Base-by-base conservation (phyloP, 2,113 vertebrate genomes). In the Phylloscopus trochilus region DNA sequence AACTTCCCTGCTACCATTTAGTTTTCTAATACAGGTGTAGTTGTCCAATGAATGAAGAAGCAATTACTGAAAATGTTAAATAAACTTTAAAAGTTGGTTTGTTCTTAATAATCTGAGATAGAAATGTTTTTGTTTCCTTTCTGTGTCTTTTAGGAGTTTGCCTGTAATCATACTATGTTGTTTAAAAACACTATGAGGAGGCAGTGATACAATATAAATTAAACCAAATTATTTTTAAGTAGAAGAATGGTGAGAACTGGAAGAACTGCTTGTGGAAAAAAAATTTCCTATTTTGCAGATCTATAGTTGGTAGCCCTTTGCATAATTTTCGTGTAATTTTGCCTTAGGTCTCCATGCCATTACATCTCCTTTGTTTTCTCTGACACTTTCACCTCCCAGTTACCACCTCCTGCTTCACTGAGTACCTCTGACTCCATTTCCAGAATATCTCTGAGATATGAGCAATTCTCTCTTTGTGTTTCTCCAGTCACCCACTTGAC, bases 361-460 rank as follows among this genome's bases (percentile, higher is more conserved):
- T 59, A 59, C 39, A 70, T 74, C 33, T 85, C 78, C 53, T 92
- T 92, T 94, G 67, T 96, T 89, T 89, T 90, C 84, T 77, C 27
- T 91, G 87, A 92, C 82, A 91, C 59, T 94, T 92, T 90, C 78
- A 86, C 78, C 89, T 93, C 59, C 84, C 84, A 90, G 1, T 97
- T 97, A 83, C 82, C 75, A 96, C 87, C 93, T 88, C 95, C 78
- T 94, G 82, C 72, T 91, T 94, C 70, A 33, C 67, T 77, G 78
- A 73, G 47, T 94, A 77, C 51, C 75, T 76, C 87, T 92, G 87
- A 92, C 87, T 95, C 93, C 41, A 77, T 93, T 96, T 92, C 84
- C 74, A 95, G 87, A 89, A 80, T 94, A 95, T 96, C 87, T 95
- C 39, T 91, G 84, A 95, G 94, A 97, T 95, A 95, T 59, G 90